phyloP scores from a whole-genome alignment of 2,797 vertebrate species.

The Tolypeutes matacus region DNA sequence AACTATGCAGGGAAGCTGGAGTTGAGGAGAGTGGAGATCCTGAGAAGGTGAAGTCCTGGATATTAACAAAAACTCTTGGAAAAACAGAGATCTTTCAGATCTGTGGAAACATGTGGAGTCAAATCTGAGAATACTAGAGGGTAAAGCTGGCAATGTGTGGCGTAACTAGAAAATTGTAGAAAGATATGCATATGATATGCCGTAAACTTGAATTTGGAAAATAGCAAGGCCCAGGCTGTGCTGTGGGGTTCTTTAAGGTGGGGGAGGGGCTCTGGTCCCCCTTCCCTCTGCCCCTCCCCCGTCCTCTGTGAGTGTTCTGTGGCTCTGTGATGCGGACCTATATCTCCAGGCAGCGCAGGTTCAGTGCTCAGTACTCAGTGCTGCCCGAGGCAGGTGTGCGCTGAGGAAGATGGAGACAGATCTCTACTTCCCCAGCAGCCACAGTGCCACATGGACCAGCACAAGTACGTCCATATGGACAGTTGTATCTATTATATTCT shows the following conservation, averaged over 20 bases:
- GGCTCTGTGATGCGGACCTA: background rate
- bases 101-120: background rate
- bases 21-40: background rate
- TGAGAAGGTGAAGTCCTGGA: background rate
- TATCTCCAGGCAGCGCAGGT: too few species aligned
- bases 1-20: background rate
- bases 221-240: background rate
- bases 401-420: background rate
- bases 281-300: background rate
- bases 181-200: background rate
- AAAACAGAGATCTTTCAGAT: background rate
- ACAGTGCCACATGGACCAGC: background rate
- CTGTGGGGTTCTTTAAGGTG: background rate
- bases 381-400: background rate
- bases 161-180: background rate
- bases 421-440: background rate
- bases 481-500: background rate
- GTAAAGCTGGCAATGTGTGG: background rate
- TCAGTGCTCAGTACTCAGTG: background rate
- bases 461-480: background rate
- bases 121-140: background rate
- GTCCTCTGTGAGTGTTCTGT: fast-evolving
- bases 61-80: background rate
- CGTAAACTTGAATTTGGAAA: background rate
- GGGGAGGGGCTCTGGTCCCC: too few species aligned